A percentile compares a stretch with the other conserved stretches of the same genome.
phyloP scores from a whole-genome alignment of 2,113 vertebrate genomes.

The Cygnus atratus region DNA sequence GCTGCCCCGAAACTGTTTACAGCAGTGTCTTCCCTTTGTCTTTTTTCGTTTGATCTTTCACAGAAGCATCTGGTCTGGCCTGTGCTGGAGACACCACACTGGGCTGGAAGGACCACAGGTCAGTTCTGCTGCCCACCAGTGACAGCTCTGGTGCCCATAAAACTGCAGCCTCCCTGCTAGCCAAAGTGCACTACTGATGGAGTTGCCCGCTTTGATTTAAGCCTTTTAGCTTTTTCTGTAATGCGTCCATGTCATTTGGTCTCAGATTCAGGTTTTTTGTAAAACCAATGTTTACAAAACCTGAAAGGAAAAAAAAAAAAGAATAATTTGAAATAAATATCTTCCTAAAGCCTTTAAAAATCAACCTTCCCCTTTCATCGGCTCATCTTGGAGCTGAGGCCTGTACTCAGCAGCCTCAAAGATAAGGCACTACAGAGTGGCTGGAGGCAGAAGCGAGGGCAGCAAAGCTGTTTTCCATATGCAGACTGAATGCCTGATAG shows the following conservation, averaged over 20 bases:
- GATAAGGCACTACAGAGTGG: neutral
- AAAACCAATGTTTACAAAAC: neutral
- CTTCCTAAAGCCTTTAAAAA: neutral
- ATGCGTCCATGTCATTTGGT: neutral
- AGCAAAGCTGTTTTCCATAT: slow-evolving; percentile 12
- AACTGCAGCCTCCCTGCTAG: slow-evolving; percentile 19
- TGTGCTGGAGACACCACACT: slow-evolving; percentile 48
- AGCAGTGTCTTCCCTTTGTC: slow-evolving; percentile 59
- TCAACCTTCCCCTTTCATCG: neutral
- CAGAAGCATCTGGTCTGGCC: slow-evolving; percentile 55
- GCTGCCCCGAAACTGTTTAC: slow-evolving; percentile 48
- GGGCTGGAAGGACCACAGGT: slow-evolving; percentile 49
- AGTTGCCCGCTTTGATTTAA: neutral
- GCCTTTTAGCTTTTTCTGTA: neutral
- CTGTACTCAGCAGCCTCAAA: neutral
- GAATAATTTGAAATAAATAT: neutral
- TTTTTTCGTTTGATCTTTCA: slow-evolving; percentile 54
- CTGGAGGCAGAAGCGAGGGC: neutral
- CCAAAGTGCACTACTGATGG: neutral
- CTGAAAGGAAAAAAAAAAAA: neutral
- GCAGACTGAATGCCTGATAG: neutral
- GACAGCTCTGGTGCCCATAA: slow-evolving; percentile 48
- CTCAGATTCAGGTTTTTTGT: neutral
- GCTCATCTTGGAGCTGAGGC: neutral
- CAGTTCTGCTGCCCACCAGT: slow-evolving; percentile 46